Evolutionary conservation across 2,113 vertebrate genomes (phyloP).

Genomic region (Festucalex cinctus): DNA sequence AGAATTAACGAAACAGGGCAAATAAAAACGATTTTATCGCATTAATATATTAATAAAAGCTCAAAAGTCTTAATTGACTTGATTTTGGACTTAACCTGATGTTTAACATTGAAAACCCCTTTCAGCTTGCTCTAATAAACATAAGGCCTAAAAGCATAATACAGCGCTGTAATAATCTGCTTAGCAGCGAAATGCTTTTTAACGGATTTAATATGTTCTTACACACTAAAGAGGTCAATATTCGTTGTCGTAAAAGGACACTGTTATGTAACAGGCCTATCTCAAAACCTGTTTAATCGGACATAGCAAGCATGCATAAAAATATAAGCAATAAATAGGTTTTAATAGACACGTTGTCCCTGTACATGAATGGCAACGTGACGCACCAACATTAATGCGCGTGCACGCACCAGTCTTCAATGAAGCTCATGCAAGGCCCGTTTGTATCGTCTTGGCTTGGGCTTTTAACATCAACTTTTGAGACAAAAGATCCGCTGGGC

Average conservation of each 20-base stretch:
- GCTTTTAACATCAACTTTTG: slow-evolving; percentile 49
- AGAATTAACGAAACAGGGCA: not conserved
- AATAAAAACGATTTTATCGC: not conserved
- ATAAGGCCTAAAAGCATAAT: slow-evolving; percentile 6
- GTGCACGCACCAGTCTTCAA: not conserved
- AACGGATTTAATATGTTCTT: not conserved
- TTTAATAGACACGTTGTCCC: not conserved
- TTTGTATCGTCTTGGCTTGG: slow-evolving; percentile 29
- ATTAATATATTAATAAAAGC: not conserved
- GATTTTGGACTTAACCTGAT: not conserved
- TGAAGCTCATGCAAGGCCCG: not conserved
- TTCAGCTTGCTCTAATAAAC: not conserved
- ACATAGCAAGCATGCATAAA: too few relatives aligned
- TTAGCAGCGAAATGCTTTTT: not conserved
- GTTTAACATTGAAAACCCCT: not conserved
- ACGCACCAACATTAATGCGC: not conserved
- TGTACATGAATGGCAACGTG: not conserved
- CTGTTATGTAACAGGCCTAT: not conserved
- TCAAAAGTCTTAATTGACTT: not conserved
- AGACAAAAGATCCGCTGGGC: slow-evolving; percentile 68
- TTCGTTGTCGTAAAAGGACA: not conserved
- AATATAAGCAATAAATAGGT: not conserved
- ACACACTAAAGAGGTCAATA: not conserved
- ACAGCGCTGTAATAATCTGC: not conserved
- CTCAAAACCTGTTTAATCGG: not conserved